phyloP scores from a whole-genome alignment of 2,113 vertebrate species.

The Chaetorhynchus papuensis region DNA sequence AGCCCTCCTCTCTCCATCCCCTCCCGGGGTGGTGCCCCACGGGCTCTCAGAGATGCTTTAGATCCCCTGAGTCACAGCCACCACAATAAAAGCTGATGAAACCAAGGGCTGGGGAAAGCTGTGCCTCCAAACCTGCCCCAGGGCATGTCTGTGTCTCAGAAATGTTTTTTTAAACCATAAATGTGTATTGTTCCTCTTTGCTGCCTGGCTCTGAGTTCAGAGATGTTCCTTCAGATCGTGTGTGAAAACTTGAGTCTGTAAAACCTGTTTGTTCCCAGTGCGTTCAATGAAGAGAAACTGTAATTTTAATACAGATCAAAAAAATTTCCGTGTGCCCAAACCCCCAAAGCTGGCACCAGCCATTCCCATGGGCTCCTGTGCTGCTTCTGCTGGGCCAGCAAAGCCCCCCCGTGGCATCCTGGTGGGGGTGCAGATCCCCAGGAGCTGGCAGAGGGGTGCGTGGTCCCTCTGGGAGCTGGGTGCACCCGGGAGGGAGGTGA shows the following conservation, averaged over 20 bases:
- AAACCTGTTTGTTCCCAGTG: neutral
- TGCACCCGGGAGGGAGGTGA: neutral
- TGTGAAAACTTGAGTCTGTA: neutral
- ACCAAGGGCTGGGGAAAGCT: neutral
- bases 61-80: neutral
- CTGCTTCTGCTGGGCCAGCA: neutral
- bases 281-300: neutral
- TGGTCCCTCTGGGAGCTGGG: neutral
- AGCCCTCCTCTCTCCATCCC: neutral
- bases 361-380: neutral
- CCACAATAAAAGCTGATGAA: neutral
- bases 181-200: neutral
- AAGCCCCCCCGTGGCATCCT: neutral
- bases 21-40: accelerated
- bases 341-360: neutral
- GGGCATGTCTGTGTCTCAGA: neutral
- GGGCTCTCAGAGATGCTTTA: neutral
- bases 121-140: neutral
- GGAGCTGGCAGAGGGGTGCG: neutral
- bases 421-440: neutral
- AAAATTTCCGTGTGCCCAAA: neutral
- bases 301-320: neutral
- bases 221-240: neutral
- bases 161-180: accelerated
- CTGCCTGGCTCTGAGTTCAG: neutral